Evolutionary conservation across 2,888 invertebrate species (phyloP).

Genomic region (Malachius bipustulatus): DNA sequence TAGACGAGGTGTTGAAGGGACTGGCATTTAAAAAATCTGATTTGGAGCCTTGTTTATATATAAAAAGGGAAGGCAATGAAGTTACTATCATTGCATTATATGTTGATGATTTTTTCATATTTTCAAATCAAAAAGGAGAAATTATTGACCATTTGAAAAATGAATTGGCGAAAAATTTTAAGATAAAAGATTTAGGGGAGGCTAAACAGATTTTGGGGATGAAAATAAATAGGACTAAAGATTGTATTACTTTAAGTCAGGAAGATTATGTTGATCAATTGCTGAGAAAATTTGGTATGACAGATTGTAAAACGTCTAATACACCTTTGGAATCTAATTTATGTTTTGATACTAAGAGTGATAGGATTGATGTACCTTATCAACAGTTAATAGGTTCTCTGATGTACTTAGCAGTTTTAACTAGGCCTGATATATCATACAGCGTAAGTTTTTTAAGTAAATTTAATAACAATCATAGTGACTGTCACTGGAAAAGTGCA

Average conservation of each 20-base stretch:
- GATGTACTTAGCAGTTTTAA: not conserved
- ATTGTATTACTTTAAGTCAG: not conserved
- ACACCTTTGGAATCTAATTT: not conserved
- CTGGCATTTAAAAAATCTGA: not conserved
- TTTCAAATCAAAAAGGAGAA: constrained; percentile 2
- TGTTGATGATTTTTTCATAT: constrained; percentile 1
- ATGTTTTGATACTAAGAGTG: not conserved
- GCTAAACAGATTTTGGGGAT: not conserved
- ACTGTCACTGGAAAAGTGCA: not conserved
- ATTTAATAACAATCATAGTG: not conserved
- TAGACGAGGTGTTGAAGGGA: not conserved
- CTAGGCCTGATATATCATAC: not conserved
- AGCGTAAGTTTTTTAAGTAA: not conserved
- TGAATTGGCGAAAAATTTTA: not conserved
- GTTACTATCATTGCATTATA: not conserved
- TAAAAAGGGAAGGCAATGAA: not conserved
- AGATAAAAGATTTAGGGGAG: not conserved
- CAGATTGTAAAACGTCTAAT: not conserved
- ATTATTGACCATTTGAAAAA: too few relatives aligned
- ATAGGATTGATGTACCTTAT: not conserved
- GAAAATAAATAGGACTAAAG: not conserved
- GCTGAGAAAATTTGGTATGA: not conserved
- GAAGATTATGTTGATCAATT: not conserved
- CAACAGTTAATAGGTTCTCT: not conserved
- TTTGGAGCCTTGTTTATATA: not conserved